phyloP scores from a whole-genome alignment of 2,113 vertebrate genomes.

The Myanophis thanlyinensis region DNA sequence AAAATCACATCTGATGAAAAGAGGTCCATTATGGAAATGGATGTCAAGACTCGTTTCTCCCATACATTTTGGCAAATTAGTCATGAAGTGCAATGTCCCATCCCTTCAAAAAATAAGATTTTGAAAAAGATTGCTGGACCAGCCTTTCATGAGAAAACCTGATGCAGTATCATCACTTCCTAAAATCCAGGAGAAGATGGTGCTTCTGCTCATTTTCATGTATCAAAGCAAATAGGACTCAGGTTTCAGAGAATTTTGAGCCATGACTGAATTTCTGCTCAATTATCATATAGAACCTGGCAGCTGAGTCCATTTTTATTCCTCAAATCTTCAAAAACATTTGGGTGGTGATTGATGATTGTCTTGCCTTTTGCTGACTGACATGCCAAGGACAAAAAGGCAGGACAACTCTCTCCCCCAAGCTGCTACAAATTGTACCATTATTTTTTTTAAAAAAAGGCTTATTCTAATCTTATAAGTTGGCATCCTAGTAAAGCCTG shows the following conservation, averaged over 20 bases:
- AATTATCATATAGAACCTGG: not conserved
- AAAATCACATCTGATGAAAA: not conserved
- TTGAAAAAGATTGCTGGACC: not conserved
- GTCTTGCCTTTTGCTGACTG: not conserved
- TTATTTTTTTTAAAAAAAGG: too few relatives aligned
- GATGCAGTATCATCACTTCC: not conserved
- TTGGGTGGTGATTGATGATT: not conserved
- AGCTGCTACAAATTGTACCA: not conserved
- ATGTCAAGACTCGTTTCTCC: not conserved
- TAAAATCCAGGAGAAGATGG: not conserved
- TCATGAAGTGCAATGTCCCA: not conserved
- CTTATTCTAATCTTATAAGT: not conserved
- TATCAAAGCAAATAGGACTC: not conserved
- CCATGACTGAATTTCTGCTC: not conserved
- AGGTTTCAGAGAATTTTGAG: not conserved
- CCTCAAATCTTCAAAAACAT: not conserved
- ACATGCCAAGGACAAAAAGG: not conserved
- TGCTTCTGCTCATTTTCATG: not conserved
- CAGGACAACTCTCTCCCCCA: not conserved
- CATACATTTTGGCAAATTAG: not conserved
- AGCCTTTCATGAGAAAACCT: not conserved
- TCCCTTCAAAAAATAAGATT: not conserved
- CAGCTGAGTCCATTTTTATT: not conserved
- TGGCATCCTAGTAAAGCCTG: not conserved
- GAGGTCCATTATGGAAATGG: not conserved